phyloP scores from a whole-genome alignment of 2,113 vertebrate genomes.

The Phainopepla nitens region DNA sequence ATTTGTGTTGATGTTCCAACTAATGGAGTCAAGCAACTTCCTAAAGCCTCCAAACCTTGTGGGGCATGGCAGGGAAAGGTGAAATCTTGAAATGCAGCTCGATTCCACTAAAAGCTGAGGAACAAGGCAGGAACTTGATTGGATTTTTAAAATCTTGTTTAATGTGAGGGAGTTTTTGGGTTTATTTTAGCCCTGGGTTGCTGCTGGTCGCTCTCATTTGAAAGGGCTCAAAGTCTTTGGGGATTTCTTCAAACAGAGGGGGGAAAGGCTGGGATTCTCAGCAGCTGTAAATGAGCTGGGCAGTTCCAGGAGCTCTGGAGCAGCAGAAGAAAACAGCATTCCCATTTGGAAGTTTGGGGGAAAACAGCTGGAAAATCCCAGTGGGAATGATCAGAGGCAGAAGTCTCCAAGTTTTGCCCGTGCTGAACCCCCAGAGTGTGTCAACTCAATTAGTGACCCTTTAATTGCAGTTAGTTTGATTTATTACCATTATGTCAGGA shows the following conservation, averaged over 20 bases:
- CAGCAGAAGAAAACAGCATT: not conserved
- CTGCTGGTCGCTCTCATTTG: not conserved
- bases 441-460: not conserved
- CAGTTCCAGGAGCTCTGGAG: not conserved
- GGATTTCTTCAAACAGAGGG: not conserved
- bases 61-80: not conserved
- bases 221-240: not conserved
- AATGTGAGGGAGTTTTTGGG: accelerated
- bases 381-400: not conserved
- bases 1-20: not conserved
- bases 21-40: not conserved
- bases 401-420: accelerated
- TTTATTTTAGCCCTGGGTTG: not conserved
- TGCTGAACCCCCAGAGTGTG: not conserved
- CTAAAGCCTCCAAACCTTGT: not conserved
- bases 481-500: not conserved
- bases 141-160: not conserved
- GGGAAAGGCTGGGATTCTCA: not conserved
- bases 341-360: not conserved
- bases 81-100: not conserved
- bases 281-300: not conserved
- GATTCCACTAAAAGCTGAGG: not conserved
- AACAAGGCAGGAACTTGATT: not conserved
- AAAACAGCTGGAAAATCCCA: not conserved
- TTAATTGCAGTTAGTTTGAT: accelerated